Base-by-base conservation (phyloP, 1,140 invertebrate species). In the Drosophila cardini region DNA sequence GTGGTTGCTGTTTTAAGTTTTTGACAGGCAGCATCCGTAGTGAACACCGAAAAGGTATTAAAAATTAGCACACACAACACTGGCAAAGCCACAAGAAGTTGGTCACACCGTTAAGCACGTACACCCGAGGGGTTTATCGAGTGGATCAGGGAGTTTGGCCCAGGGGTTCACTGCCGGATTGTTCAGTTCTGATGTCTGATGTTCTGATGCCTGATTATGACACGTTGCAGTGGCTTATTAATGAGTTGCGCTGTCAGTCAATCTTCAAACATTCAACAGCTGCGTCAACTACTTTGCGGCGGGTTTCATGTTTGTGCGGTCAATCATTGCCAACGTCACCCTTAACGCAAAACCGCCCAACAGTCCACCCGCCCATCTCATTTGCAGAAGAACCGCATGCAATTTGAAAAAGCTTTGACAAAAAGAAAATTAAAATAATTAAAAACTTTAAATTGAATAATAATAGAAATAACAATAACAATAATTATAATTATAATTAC, bases 161-260 rank as follows among this genome's bases (percentile, higher is more conserved):
- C 16, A 55, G 32, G 16, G 52, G 16, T 38, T 30, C 11, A 56
- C 40, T 43, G 13, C 10, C 6, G 13, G 2, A 48, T 21, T 61
- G 58, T 34, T 52, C 34, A 50, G 34, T n/a, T 43, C 36, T 50
- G 13, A 32, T 53, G 48, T 34, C 42, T 55, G 79, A 74, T 82
- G 46, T 21, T 52, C 36, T 50, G 13, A 32, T 53, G 48, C 38
- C 42, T 55, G 79, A 74, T 82, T 82, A 74, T 82, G 79, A 78
- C 80, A 81, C 79, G 58, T 63, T 55, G 60, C 74, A 70, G 63
- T 69, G 56, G 69, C 79, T 82, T 70, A 78, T 70, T 82, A 81
- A 81, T 78, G 79, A 42, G 62, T 62, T 50, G 61, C 58, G 46
- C 58, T 77, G 78, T 81, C 78, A 68, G 45, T 81, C 78, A 77